Conservation (phyloP, 2,888 invertebrate species). For the Lypha dubia region DNA sequence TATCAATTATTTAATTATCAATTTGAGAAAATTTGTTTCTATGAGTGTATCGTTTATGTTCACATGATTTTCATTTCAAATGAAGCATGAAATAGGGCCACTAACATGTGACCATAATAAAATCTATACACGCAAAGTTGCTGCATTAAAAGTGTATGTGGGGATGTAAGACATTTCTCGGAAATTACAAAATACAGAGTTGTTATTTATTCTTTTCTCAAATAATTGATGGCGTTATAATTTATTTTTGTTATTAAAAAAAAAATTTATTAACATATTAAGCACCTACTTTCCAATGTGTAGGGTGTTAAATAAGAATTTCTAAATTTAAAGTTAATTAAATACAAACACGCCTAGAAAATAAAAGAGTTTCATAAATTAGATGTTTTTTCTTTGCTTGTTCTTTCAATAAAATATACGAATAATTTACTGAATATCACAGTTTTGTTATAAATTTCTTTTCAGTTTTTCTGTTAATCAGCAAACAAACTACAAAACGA, state of each 20-base stretch:
- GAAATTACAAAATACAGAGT: too few species aligned
- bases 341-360: conserved; percentile 25
- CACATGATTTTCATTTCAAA: too few species aligned
- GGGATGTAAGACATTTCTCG: too few species aligned
- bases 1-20: too few species aligned
- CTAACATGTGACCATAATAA: too few species aligned
- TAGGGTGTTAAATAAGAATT: conserved; percentile 36
- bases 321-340: conserved; percentile 43
- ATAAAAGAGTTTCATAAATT: conserved; percentile 41
- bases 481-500: background rate
- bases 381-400: background rate
- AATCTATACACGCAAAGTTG: too few species aligned
- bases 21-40: too few species aligned
- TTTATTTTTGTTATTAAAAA: background rate
- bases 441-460: conserved; percentile 27
- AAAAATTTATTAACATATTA: conserved; percentile 1
- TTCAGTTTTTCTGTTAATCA: background rate
- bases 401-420: conserved; percentile 14
- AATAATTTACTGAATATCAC: conserved; percentile 27
- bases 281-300: background rate
- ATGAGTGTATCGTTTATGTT: too few species aligned
- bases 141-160: too few species aligned
- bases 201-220: too few species aligned
- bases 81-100: too few species aligned
- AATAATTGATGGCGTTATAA: background rate